A percentile compares a stretch with the other conserved stretches of the same genome.
phyloP scores from a whole-genome alignment of 2,797 vertebrate species.

The Falco cherrug region DNA sequence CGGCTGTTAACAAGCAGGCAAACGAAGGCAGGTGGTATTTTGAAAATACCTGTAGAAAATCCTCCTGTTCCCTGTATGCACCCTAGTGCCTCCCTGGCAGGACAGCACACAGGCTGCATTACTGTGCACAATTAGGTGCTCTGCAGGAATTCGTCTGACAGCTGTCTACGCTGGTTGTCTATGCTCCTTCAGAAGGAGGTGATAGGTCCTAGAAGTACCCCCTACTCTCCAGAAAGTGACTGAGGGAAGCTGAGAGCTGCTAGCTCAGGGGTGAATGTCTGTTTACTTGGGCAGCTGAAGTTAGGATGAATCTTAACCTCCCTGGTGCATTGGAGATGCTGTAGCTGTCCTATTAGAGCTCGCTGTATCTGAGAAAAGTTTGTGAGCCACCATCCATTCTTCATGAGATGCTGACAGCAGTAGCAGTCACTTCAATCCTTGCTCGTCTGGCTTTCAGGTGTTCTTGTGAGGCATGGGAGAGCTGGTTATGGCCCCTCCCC shows the following conservation, averaged over 20 bases:
- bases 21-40: not conserved
- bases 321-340: not conserved
- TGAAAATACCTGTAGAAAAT: not conserved
- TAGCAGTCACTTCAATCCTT: not conserved
- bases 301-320: not conserved
- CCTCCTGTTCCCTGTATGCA: not conserved
- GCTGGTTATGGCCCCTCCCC: accelerated
- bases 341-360: not conserved
- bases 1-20: not conserved
- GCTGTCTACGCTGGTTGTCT: not conserved
- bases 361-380: not conserved
- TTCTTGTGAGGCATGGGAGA: accelerated
- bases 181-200: not conserved
- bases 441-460: not conserved
- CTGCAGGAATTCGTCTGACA: not conserved
- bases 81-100: not conserved
- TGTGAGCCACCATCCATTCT: not conserved
- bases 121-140: not conserved
- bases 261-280: not conserved
- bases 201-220: not conserved
- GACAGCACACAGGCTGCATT: not conserved
- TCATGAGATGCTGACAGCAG: not conserved
- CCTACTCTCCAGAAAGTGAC: not conserved
- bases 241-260: not conserved
- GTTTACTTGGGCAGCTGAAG: not conserved